A percentile compares a stretch with the other conserved stretches of the same genome.
These are phyloP conservation scores for Trachelus stipa DNA, from an alignment of 2,888 invertebrate species.

Conservation along the genomic window DNA sequence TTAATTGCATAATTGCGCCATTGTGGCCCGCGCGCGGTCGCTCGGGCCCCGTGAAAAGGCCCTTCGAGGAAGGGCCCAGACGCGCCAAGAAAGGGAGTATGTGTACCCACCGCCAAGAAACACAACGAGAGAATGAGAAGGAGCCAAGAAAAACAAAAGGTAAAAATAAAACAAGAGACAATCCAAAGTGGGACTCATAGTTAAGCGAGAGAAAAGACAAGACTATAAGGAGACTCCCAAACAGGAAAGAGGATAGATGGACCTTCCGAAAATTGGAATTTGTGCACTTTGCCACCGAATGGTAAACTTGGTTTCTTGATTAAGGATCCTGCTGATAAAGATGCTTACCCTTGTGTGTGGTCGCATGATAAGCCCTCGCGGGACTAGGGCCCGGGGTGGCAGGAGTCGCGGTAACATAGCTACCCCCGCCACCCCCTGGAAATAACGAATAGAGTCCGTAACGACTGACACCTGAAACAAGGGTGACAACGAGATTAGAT, in stretches of 20 bases:
- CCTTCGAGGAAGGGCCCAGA: conserved; percentile 14
- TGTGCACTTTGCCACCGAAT: not conserved
- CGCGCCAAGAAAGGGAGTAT: not conserved
- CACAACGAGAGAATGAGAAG: conserved; percentile 10
- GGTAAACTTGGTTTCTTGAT: not conserved
- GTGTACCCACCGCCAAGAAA: not conserved
- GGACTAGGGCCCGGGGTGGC: conserved; percentile 56
- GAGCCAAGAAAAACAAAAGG: conserved; percentile 1
- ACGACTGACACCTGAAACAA: conserved; percentile 73
- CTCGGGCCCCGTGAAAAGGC: conserved; percentile 33
- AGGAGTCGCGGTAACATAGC: conserved; percentile 59
- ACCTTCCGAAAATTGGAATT: not conserved
- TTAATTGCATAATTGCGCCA: conserved; percentile 61
- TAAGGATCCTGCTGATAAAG: not conserved
- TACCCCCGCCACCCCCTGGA: conserved; percentile 66
- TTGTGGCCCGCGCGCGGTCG: conserved; percentile 36
- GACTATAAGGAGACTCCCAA: not conserved
- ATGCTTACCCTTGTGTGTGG: conserved; percentile 71
- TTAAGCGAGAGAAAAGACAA: not conserved
- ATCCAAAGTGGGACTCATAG: not conserved
- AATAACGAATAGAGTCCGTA: conserved; percentile 80
- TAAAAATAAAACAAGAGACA: conserved; percentile 17
- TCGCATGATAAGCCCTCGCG: conserved; percentile 61
- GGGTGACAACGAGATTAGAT: conserved; percentile 22
- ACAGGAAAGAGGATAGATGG: not conserved